Conservation (phyloP, 2,888 invertebrate genomes). For the Psylliodes chrysocephalus region DNA sequence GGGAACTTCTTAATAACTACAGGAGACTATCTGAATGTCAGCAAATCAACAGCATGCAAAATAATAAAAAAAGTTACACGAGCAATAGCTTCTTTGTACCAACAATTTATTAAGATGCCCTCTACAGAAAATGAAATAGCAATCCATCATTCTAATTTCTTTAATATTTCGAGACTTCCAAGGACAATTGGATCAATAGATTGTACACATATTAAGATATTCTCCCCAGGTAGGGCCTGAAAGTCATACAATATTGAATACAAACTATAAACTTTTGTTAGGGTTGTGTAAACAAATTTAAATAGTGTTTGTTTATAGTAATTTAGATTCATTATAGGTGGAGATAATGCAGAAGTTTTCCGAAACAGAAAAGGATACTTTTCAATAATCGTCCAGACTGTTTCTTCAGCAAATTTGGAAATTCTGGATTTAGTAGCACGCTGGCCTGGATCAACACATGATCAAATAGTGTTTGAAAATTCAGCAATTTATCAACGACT, state of each 20-base stretch:
- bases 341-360: not conserved
- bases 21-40: constrained; percentile 9
- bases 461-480: constrained; percentile 10
- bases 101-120: constrained; percentile 14
- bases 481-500: constrained; percentile 5
- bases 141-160: not conserved
- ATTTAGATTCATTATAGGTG: not conserved
- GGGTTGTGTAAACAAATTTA: too few species aligned
- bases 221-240: not conserved
- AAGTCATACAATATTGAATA: too few species aligned
- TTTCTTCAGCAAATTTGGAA: not conserved
- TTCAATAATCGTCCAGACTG: constrained; percentile 10
- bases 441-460: constrained; percentile 19
- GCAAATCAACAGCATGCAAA: constrained; percentile 2
- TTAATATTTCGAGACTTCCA: not conserved
- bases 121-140: constrained; percentile 12
- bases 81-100: constrained; percentile 7
- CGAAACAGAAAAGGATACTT: constrained; percentile 14
- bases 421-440: constrained; percentile 14
- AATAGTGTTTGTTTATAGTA: too few species aligned
- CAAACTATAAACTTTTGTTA: not conserved
- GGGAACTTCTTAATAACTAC: constrained; percentile 3
- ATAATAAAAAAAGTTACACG: constrained; percentile 9
- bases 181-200: constrained; percentile 7
- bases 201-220: not conserved